phyloP scores from a whole-genome alignment of 2,113 vertebrate genomes.

The Mormyrus lacerda region DNA sequence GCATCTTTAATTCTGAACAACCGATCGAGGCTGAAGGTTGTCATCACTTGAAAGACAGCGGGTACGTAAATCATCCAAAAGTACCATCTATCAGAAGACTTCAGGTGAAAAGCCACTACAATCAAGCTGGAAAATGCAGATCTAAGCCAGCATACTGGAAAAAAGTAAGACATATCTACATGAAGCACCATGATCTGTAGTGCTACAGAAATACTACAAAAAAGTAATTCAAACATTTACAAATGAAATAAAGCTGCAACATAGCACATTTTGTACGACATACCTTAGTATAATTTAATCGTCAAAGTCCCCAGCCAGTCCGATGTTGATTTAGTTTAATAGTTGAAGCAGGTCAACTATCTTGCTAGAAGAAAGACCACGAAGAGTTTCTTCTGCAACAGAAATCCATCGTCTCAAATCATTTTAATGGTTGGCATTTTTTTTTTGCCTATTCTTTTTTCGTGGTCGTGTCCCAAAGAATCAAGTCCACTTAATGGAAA shows the following conservation, averaged over 20 bases:
- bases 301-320: not conserved
- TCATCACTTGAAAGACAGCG: not conserved
- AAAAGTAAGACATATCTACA: not conserved
- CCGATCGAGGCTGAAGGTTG: not conserved
- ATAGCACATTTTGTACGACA: not conserved
- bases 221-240: not conserved
- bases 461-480: conserved; percentile 14
- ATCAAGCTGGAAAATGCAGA: not conserved
- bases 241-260: not conserved
- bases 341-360: conserved; percentile 4
- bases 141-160: not conserved
- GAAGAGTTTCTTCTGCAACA: conserved; percentile 26
- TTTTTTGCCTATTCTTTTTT: not conserved
- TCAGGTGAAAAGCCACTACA: not conserved
- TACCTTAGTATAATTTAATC: not conserved
- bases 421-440: conserved; percentile 31
- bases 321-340: not conserved
- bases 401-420: conserved; percentile 39
- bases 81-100: not conserved
- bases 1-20: not conserved
- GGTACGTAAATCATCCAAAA: not conserved
- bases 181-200: not conserved
- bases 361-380: conserved; percentile 19
- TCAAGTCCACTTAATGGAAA: conserved; percentile 37
- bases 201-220: not conserved